Evolutionary conservation across 2,888 invertebrate genomes (phyloP), one percentile per base, ranked within the genome.

Genomic region (Lissocephala sabroskyi): DNA sequence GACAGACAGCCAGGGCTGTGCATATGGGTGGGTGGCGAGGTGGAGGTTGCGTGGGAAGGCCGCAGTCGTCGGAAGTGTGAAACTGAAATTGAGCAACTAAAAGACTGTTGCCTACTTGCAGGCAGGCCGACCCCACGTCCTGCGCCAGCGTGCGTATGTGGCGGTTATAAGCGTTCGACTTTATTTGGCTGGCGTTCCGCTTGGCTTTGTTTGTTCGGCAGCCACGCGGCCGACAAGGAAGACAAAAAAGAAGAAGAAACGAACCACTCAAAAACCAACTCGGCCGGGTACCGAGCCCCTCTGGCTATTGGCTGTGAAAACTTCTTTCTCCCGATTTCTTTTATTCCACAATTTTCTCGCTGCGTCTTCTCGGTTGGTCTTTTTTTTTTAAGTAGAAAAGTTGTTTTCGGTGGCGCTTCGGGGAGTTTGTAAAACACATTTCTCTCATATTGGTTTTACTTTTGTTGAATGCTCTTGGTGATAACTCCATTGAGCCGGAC

Each of bases 21-120:
- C 37, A 41, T 28, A 41, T 45, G 36, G 43, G 49, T 49, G 41
- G 35, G 36, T 23, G 32, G n/a, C n/a, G n/a, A n/a, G n/a, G n/a
- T n/a, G n/a, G n/a, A n/a, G n/a, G n/a, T n/a, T 36, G 43, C 55
- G 17, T 52, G 49, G 50, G 35, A 16, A 10, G 16, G 35, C 35
- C 35, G 16, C 13, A 45, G 16, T 10, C 35, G 64, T 51, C 75
- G 81, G 79, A 80, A 81, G 82, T 80, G 80, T 81, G 79, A 80
- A 79, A 66, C 81, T 80, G 78, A 81, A 80, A 81, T 80, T 80
- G 81, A 80, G 82, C 81, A 80, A 79, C 81, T 79, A 79, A 78
- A 77, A 73, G 74, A 71, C 71, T 70, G 65, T 62, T 68, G 70
- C 67, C 70, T 65, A 66, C 77, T 71, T 64, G 56, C 57, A 51